A percentile compares a stretch with the other conserved stretches of the same genome.
phyloP scores from a whole-genome alignment of 2,888 invertebrate genomes.

The Catonia carolina region DNA sequence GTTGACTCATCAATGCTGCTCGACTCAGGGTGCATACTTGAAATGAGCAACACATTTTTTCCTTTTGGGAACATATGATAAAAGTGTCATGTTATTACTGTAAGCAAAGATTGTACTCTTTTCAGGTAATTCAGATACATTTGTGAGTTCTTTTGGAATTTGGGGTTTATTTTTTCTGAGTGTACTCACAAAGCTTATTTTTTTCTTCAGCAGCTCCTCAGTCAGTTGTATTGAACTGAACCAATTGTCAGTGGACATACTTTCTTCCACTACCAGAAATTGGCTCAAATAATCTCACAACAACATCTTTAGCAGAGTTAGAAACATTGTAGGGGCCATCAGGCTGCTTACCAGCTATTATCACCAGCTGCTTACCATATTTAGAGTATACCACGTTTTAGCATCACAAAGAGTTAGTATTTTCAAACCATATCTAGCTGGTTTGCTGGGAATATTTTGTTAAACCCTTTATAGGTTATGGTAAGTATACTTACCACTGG shows the following conservation, averaged over 20 bases:
- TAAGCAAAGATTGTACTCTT: neutral
- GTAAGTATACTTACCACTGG: too few species aligned
- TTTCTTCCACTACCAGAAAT: constrained; percentile 4
- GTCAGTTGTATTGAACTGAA: neutral
- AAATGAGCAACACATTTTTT: neutral
- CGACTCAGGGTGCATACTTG: constrained; percentile 4
- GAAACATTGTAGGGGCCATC: constrained; percentile 1
- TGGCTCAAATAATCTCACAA: neutral
- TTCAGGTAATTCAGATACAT: neutral
- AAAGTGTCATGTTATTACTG: neutral
- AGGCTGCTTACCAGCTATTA: constrained; percentile 14
- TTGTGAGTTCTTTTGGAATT: constrained; percentile 3
- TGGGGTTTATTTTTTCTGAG: neutral
- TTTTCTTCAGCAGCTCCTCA: constrained; percentile 1
- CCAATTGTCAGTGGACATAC: neutral
- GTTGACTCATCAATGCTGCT: neutral
- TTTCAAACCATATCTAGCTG: constrained; percentile 8
- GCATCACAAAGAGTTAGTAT: constrained; percentile 11
- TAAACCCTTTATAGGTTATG: too few species aligned
- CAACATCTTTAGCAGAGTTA: neutral
- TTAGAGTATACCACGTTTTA: neutral
- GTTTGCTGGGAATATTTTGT: constrained; percentile 5
- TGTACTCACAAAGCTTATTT: constrained; percentile 4
- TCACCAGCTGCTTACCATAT: too few species aligned
- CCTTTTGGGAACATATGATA: neutral